Evolutionary conservation across 2,888 invertebrate species (phyloP), one percentile per base, ranked within the genome.

Genomic region (Ophonus ardosiacus): DNA sequence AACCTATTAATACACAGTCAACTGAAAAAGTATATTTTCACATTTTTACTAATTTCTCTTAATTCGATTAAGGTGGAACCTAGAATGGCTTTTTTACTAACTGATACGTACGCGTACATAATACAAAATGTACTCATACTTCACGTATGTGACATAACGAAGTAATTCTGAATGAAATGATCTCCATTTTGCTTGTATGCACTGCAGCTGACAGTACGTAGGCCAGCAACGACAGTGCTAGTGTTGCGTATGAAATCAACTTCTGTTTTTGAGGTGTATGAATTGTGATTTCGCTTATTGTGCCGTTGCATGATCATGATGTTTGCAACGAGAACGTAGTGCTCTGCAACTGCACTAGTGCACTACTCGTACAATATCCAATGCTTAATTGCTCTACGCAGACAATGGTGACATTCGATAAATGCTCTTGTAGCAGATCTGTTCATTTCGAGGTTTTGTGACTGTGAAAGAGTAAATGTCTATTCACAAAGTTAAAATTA

Each of bases 191-290:
- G 43, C 13, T 51, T 51, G 43, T 13, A 51, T 51, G 43, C 3
- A 51, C 43, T 51, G 43, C 43, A 51, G 43, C 43, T 51, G 43
- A 51, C 43, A 51, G 43, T 13, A 51, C 31, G 31, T 51, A 51
- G 43, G 43, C 43, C 43, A 13, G 43, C 4, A 51, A 13, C 13
- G 43, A 10, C 43, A 51, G 10, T 13, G 43, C 43, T 51, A 51
- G 43, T 51, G 43, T 13, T 51, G 68, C 68, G 68, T 31, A 68
- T 68, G 68, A 68, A 68, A 68, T 68, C 68, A 68, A 68, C 68
- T 68, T 43, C 71, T 74, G 71, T 74, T 74, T 74, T 43, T 74
- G 71, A 74, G 43, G 71, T 74, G 43, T 43, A 74, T 74, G 71
- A 38, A 68, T 63, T 38, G 68, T 68, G 71, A 74, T 74, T 74